Evolutionary conservation across 2,113 vertebrate species (phyloP).

Genomic region (Catharus minimus): DNA sequence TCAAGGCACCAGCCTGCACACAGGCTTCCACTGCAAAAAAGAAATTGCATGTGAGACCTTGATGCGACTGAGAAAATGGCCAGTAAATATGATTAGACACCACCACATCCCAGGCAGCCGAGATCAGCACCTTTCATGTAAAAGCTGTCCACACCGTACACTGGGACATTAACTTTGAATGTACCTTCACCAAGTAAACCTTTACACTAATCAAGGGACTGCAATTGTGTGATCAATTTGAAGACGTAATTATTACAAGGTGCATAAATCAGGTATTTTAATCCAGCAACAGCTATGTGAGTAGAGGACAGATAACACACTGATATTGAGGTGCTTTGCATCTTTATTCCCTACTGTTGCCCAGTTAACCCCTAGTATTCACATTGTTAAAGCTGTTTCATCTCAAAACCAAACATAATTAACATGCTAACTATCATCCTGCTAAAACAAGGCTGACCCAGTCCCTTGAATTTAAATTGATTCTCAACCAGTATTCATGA

Average conservation of each 20-base stretch:
- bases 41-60: background rate
- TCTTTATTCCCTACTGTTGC: background rate
- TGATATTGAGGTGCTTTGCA: background rate
- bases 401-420: background rate
- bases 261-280: background rate
- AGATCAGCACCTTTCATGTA: background rate
- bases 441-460: background rate
- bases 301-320: background rate
- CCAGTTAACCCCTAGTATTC: background rate
- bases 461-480: background rate
- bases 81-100: background rate
- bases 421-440: background rate
- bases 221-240: background rate
- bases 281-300: background rate
- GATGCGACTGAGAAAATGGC: background rate
- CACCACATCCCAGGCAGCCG: background rate
- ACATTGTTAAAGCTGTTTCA: background rate
- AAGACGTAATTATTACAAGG: background rate
- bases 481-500: background rate
- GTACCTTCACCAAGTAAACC: background rate
- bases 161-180: background rate
- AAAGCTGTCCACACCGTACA: background rate
- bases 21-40: background rate
- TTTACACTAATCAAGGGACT: background rate
- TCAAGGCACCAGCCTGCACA: background rate